These are phyloP conservation scores for Drosophila pseudotalamancana DNA, from an alignment of 2,888 invertebrate genomes.

Conservation along the genomic window DNA sequence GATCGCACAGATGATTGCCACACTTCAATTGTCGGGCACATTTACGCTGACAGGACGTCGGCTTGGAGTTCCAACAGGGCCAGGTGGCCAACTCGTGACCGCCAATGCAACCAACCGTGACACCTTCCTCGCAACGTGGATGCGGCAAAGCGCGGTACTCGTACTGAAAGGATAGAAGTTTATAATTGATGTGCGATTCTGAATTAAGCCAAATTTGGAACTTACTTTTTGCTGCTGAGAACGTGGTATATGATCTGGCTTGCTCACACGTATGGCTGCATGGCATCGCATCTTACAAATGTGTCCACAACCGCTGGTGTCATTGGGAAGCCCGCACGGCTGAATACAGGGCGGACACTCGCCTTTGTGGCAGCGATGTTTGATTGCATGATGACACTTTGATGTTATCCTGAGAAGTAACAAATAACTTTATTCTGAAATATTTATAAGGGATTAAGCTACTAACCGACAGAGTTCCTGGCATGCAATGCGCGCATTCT, in stretches of 20 bases:
- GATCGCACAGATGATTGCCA: conserved; percentile 90
- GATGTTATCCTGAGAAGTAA: conserved; percentile 86
- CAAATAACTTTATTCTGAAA: not conserved
- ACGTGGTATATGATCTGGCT: conserved; percentile 17
- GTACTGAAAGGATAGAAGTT: conserved; percentile 64
- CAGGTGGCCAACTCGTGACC: conserved; percentile 89
- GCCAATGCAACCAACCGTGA: conserved; percentile 90
- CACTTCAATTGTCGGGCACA: conserved; percentile 91
- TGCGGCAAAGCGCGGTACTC: conserved; percentile 87
- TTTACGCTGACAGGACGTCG: conserved; percentile 90
- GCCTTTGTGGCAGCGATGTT: conserved; percentile 92
- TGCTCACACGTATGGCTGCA: conserved; percentile 87
- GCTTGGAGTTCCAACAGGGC: conserved; percentile 89
- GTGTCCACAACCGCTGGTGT: conserved; percentile 85
- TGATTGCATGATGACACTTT: conserved; percentile 93
- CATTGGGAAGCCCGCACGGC: conserved; percentile 87
- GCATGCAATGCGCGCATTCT: conserved; percentile 91
- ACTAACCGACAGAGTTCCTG: conserved; percentile 88
- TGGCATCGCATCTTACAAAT: conserved; percentile 91
- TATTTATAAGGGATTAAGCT: not conserved
- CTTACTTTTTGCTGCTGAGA: conserved; percentile 57
- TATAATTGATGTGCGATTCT: not conserved
- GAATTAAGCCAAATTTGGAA: too few species aligned
- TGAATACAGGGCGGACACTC: conserved; percentile 93
- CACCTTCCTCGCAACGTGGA: conserved; percentile 89